phyloP scores from a whole-genome alignment of 1,140 invertebrate genomes.

The Mercenaria mercenaria region DNA sequence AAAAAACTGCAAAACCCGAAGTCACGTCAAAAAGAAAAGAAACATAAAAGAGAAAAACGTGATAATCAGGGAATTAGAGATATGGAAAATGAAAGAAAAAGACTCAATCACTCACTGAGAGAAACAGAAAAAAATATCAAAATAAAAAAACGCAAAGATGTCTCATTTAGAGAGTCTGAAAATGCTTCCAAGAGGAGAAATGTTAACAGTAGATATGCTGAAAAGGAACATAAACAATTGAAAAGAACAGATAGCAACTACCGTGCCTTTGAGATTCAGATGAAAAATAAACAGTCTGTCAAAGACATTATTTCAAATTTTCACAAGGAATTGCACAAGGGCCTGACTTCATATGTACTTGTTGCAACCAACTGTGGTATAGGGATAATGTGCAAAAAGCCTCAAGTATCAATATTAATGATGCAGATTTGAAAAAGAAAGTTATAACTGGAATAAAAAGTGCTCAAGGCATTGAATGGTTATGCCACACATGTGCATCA shows the following conservation, averaged over 20 bases:
- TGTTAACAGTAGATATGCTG: too few relatives aligned
- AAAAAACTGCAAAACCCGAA: too few relatives aligned
- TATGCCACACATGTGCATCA: conserved; percentile 49
- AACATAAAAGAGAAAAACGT: neutral
- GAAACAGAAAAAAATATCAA: neutral
- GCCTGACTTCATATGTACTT: conserved; percentile 46
- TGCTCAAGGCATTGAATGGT: neutral
- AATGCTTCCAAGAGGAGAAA: neutral
- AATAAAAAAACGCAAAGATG: neutral
- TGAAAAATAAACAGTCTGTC: too few relatives aligned
- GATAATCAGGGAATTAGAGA: too few relatives aligned
- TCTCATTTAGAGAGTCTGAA: neutral
- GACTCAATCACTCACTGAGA: too few relatives aligned
- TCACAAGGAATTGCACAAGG: conserved; percentile 18
- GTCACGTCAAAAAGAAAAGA: neutral
- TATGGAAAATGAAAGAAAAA: too few relatives aligned
- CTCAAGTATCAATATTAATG: neutral
- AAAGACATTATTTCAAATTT: neutral
- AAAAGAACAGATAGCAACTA: too few relatives aligned
- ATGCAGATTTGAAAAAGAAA: neutral
- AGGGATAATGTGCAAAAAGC: neutral
- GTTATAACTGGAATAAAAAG: conserved; percentile 1
- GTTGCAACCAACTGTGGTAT: conserved; percentile 64
- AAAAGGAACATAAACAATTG: too few relatives aligned
- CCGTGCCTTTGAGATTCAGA: too few relatives aligned